A percentile compares a stretch with the other conserved stretches of the same genome.
phyloP scores from a whole-genome alignment of 37 sponge, comb jelly and placozoan species.

The Aphrocallistes beatrix region DNA sequence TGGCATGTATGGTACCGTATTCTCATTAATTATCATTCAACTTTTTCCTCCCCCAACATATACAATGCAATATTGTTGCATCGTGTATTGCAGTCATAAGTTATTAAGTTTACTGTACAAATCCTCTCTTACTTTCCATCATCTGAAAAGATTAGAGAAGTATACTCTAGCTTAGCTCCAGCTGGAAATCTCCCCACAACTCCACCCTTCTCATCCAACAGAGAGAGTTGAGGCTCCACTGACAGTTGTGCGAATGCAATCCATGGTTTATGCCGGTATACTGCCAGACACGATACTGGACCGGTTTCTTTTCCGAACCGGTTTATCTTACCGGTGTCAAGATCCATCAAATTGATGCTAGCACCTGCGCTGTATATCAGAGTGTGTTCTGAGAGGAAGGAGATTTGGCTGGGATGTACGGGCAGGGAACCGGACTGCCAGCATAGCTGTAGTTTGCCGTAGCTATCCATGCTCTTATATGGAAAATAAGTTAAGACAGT shows the following conservation, averaged over 20 bases:
- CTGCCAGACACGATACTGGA: neutral
- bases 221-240: neutral
- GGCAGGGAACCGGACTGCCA: neutral
- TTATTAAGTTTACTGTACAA: too few species aligned
- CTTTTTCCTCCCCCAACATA: too few species aligned
- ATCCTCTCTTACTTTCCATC: slow-evolving; percentile 16
- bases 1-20: too few species aligned
- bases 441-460: neutral
- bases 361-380: neutral
- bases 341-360: neutral
- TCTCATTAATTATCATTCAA: too few species aligned
- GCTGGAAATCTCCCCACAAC: neutral
- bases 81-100: too few species aligned
- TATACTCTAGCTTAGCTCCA: neutral
- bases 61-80: too few species aligned
- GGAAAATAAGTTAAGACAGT: too few species aligned
- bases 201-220: neutral
- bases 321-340: neutral
- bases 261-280: neutral
- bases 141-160: neutral
- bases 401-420: neutral
- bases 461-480: too few species aligned
- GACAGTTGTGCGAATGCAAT: neutral
- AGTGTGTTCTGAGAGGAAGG: neutral
- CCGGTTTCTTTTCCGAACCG: neutral